Conservation (phyloP, 2,888 invertebrate genomes). For the Allolobophora icterica region DNA sequence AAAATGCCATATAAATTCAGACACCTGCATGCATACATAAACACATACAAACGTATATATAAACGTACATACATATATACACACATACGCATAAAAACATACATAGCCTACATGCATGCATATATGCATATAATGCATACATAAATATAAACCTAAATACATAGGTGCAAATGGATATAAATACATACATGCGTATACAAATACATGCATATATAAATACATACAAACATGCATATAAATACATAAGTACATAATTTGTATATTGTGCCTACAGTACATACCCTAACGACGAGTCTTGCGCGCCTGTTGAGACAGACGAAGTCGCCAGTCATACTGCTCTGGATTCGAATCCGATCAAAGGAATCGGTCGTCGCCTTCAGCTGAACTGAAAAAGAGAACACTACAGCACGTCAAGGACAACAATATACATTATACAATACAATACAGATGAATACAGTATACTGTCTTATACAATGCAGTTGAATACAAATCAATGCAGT, state of each 20-base stretch:
- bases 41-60: neutral
- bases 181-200: too few relatives aligned
- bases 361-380: neutral
- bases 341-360: neutral
- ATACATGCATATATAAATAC: too few relatives aligned
- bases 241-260: too few relatives aligned
- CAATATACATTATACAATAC: too few relatives aligned
- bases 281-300: constrained; percentile 1
- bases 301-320: neutral
- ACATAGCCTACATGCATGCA: neutral
- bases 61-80: neutral
- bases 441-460: too few relatives aligned
- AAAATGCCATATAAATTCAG: neutral
- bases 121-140: neutral
- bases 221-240: too few relatives aligned
- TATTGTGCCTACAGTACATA: neutral
- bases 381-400: neutral
- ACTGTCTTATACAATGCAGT: neutral
- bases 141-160: neutral
- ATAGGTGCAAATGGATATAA: too few relatives aligned
- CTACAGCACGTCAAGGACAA: neutral
- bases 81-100: neutral
- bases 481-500: too few relatives aligned
- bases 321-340: neutral
- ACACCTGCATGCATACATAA: neutral